Percentiles rank a stretch among this genome's conserved stretches.
Conservation (phyloP, 2,797 vertebrate species). For the Manis pentadactyla region DNA sequence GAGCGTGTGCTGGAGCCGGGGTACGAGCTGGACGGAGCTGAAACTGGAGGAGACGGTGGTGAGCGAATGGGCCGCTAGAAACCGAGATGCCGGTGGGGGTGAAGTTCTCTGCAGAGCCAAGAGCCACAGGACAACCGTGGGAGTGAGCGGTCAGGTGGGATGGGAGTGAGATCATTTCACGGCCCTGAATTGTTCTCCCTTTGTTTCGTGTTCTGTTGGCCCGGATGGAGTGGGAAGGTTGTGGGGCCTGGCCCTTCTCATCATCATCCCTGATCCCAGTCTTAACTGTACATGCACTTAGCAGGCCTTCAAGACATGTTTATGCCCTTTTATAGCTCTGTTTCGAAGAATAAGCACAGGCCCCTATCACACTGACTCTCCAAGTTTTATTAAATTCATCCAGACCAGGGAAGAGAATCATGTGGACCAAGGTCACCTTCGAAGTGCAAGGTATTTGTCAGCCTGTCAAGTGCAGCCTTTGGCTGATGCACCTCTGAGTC, state of each 20-base stretch:
- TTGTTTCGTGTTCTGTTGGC: not conserved
- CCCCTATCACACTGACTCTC: not conserved
- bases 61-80: not conserved
- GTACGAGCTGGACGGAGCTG: accelerated
- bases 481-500: not conserved
- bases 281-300: accelerated
- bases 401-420: not conserved
- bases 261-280: accelerated
- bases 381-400: not conserved
- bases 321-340: not conserved
- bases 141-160: accelerated
- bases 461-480: not conserved
- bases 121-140: accelerated
- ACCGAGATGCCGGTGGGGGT: accelerated
- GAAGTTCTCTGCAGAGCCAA: accelerated
- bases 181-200: not conserved
- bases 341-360: not conserved
- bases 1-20: no score
- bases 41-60: not conserved
- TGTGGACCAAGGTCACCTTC: constrained; percentile 49
- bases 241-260: not conserved
- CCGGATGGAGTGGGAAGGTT: not conserved
- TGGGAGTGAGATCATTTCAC: not conserved
- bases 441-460: not conserved
- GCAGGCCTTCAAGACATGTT: not conserved